Percentiles rank a stretch among this genome's conserved stretches.
phyloP scores from a whole-genome alignment of 1,140 invertebrate genomes.

The Nilaparvata lugens region DNA sequence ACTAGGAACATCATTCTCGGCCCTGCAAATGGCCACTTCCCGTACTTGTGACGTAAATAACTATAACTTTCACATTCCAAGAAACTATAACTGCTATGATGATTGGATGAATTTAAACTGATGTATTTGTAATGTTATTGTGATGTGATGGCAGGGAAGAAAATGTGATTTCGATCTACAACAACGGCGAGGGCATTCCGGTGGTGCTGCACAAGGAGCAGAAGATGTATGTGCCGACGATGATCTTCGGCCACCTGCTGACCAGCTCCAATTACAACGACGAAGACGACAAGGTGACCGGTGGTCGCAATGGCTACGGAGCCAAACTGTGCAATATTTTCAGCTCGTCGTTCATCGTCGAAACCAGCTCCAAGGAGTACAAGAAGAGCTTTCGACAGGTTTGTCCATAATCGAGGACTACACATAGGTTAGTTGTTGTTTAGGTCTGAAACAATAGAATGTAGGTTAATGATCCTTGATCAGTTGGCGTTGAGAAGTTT shows the following conservation, averaged over 20 bases:
- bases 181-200: conserved; percentile 98
- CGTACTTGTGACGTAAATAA: too few relatives aligned
- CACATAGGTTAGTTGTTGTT: too few relatives aligned
- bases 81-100: too few relatives aligned
- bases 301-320: conserved; percentile 97
- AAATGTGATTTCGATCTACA: conserved; percentile 91
- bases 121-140: too few relatives aligned
- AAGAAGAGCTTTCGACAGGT: conserved; percentile 80
- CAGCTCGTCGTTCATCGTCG: conserved; percentile 91
- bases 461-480: too few relatives aligned
- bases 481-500: too few relatives aligned
- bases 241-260: conserved; percentile 98
- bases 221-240: conserved; percentile 97
- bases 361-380: conserved; percentile 85
- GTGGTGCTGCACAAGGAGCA: conserved; percentile 96
- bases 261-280: conserved; percentile 99
- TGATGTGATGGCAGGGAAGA: conserved; percentile 56
- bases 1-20: too few relatives aligned
- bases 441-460: too few relatives aligned
- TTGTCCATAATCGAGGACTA: background rate
- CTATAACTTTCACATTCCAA: too few relatives aligned
- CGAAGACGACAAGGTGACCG: conserved; percentile 93
- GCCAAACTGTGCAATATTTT: conserved; percentile 99
- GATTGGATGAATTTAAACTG: too few relatives aligned
- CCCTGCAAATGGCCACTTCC: too few relatives aligned